Conservation (phyloP, 1,140 invertebrate genomes). For the Papilio polytes region DNA sequence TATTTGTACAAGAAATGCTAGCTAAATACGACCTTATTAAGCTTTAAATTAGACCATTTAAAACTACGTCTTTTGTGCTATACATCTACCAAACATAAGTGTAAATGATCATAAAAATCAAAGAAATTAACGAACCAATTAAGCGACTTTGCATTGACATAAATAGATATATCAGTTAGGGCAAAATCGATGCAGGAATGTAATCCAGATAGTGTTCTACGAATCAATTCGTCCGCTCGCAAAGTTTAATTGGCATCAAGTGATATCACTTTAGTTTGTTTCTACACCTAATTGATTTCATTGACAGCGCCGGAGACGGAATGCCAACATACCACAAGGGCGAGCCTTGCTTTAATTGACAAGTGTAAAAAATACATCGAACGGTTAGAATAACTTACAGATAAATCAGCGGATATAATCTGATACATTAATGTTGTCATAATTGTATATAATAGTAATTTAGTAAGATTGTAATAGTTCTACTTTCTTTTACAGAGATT, state of each 20-base stretch:
- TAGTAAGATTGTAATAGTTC: not conserved
- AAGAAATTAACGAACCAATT: not conserved
- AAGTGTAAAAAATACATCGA: constrained; percentile 1
- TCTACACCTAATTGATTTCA: constrained; percentile 53
- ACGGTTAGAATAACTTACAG: not conserved
- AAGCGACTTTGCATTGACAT: not conserved
- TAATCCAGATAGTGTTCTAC: constrained; percentile 17
- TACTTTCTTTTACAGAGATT: not conserved
- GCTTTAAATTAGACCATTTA: too few species aligned
- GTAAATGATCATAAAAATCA: not conserved
- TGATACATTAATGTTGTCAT: not conserved
- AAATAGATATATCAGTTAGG: not conserved
- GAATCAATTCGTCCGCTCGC: constrained; percentile 28
- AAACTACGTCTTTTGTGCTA: too few species aligned
- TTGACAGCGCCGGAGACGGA: constrained; percentile 46
- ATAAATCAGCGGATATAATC: not conserved
- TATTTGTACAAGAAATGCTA: too few species aligned
- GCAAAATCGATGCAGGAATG: constrained; percentile 31
- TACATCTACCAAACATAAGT: too few species aligned
- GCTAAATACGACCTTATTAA: too few species aligned
- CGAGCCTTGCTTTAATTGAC: constrained; percentile 16
- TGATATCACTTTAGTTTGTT: constrained; percentile 48
- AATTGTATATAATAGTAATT: not conserved
- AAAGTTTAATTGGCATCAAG: constrained; percentile 48
- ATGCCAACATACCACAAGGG: constrained; percentile 42